These are phyloP conservation scores for Drosophila nr. perissopoda DNA, from an alignment of 2,888 invertebrate species.

Conservation along the genomic window DNA sequence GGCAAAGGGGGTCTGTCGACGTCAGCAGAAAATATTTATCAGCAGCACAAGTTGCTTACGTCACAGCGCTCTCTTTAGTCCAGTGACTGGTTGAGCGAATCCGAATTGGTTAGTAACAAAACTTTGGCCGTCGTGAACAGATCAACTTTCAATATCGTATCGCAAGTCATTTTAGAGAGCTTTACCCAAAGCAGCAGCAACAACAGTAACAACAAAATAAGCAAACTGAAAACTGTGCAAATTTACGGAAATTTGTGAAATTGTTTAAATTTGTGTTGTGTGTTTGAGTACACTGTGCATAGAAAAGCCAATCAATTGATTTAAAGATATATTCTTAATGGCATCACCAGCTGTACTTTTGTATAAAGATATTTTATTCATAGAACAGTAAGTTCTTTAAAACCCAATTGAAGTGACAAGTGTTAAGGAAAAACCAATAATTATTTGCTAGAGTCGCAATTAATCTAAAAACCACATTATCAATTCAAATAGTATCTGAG, in stretches of 20 bases:
- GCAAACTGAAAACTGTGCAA: slow-evolving; percentile 54
- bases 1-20: slow-evolving; percentile 7
- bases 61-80: slow-evolving; percentile 26
- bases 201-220: slow-evolving; percentile 23
- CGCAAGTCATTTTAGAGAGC: slow-evolving; percentile 40
- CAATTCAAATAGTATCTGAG: slow-evolving; percentile 45
- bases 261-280: slow-evolving; percentile 24
- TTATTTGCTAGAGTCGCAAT: slow-evolving; percentile 62
- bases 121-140: slow-evolving; percentile 69
- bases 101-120: slow-evolving; percentile 71
- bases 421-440: slow-evolving; percentile 19
- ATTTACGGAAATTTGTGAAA: slow-evolving; percentile 64
- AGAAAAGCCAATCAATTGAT: slow-evolving; percentile 8
- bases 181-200: slow-evolving; percentile 30
- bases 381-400: slow-evolving; percentile 67
- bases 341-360: slow-evolving; percentile 76
- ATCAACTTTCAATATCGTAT: slow-evolving; percentile 52
- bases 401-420: slow-evolving; percentile 29
- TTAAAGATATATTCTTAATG: slow-evolving; percentile 64
- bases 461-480: slow-evolving; percentile 22
- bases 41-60: slow-evolving; percentile 25
- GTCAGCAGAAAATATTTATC: slow-evolving; percentile 33
- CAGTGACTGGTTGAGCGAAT: slow-evolving; percentile 45
- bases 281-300: slow-evolving; percentile 27
- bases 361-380: slow-evolving; percentile 80